These are phyloP conservation scores for Odontamblyopus rebecca DNA, from an alignment of 2,797 vertebrate species.

Conservation along the genomic window DNA sequence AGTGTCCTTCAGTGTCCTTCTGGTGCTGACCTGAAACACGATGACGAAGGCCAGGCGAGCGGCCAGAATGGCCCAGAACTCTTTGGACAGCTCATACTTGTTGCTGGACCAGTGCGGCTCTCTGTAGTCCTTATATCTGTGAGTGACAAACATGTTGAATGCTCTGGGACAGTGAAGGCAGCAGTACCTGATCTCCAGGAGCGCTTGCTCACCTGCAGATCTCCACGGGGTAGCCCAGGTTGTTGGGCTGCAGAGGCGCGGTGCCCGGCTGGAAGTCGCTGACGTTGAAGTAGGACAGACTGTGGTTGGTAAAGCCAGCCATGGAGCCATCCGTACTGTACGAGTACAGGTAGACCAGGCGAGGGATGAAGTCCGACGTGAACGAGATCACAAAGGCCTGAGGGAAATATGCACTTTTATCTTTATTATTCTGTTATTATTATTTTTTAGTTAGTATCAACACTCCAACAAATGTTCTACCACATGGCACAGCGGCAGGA, in stretches of 20 bases:
- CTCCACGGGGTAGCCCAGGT: conserved; percentile 84
- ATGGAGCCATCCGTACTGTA: conserved; percentile 93
- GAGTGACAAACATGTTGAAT: conserved; percentile 1
- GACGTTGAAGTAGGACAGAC: conserved; percentile 93
- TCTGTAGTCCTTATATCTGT: conserved; percentile 90
- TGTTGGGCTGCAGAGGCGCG: conserved; percentile 79
- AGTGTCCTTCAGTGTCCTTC: too few species aligned
- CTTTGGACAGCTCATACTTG: conserved; percentile 90
- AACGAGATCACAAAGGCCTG: conserved; percentile 98
- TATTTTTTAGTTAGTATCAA: not conserved
- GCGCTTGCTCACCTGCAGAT: conserved; percentile 85
- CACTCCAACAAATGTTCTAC: too few species aligned
- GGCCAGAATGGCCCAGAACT: conserved; percentile 94
- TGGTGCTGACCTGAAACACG: conserved; percentile 87
- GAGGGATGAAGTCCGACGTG: conserved; percentile 98
- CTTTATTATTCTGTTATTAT: too few species aligned
- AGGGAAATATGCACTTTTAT: conserved; percentile 11
- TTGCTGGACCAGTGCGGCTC: conserved; percentile 89
- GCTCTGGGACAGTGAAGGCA: not conserved
- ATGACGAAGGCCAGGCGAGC: conserved; percentile 92
- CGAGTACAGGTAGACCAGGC: conserved; percentile 93
- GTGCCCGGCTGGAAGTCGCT: conserved; percentile 88
- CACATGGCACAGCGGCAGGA: not conserved
- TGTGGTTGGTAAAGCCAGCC: conserved; percentile 95
- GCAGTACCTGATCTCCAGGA: not conserved